Evolutionary conservation across 2,888 invertebrate species (phyloP), one percentile per base, ranked within the genome.

Genomic region (Unio pictorum): DNA sequence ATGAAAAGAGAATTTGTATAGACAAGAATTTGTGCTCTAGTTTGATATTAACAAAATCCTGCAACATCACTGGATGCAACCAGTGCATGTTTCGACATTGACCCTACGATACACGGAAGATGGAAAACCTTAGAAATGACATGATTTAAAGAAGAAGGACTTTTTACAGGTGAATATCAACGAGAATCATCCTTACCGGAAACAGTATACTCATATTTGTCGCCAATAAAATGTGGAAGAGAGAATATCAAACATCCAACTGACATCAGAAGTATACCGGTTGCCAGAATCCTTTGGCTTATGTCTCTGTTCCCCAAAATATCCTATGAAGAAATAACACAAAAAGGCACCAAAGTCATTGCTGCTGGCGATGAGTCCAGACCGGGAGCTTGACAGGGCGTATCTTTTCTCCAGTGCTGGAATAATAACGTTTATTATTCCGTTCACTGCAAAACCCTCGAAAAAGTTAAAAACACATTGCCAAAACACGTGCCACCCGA

Each of bases 371-470:
- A 83, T 81, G 17, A 81, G 66, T 0, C 79, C 81, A 0, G 81
- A 81, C 23, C 72, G 68, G 1, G 79, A 78, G 64, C 80, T 81
- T 4, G 76, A 67, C 7, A 83, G 69, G 15, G 72, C 68, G 68
- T 76, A 83, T 20, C 83, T 78, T 55, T 75, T 83, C 67, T 83
- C 83, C 65, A 81, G 71, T 6, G 83, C 76, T 20, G 77, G 74
- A 26, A 83, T 71, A 57, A 81, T 73, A 5, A 81, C 80, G 73
- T 81, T 83, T 55, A 81, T 81, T 28, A 80, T 75, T 23, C 83
- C 83, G 59, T 81, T 83, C 26, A 82, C 81, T 55, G 81, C 63
- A 61, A 81, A 82, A 7, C 83, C 83, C 59, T 81, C 79, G 59
- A 77, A 73, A 71, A 83, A 81, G 56, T 61, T 66, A 70, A 81